These are phyloP conservation scores for Prunella fulvescens DNA, from an alignment of 2,113 vertebrate species.

Conservation along the genomic window DNA sequence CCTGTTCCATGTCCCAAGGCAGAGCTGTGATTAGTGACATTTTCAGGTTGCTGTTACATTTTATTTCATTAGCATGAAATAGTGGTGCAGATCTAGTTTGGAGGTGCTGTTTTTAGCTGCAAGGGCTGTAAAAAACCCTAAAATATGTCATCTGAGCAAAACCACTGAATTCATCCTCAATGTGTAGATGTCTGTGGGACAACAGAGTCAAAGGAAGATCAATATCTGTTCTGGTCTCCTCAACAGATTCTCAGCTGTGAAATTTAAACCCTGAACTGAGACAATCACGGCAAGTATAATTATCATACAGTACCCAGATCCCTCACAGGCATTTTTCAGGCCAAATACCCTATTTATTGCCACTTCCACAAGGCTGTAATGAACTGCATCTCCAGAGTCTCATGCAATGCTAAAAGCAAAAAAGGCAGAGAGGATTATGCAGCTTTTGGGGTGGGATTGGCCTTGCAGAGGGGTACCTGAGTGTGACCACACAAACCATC, in stretches of 20 bases:
- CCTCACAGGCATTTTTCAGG: neutral
- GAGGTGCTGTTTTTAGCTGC: neutral
- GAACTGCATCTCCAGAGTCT: neutral
- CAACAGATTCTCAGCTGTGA: neutral
- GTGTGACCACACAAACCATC: neutral
- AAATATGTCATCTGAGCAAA: neutral
- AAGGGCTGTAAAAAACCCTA: neutral
- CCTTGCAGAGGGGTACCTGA: neutral
- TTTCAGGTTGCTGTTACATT: slow-evolving; percentile 22
- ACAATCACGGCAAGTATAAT: neutral
- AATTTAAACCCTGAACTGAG: neutral
- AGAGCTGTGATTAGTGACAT: neutral
- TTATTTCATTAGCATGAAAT: neutral
- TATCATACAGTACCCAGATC: neutral
- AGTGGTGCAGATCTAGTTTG: neutral
- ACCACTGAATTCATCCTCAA: neutral
- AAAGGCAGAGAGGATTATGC: neutral
- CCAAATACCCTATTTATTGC: neutral
- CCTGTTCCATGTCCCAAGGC: neutral
- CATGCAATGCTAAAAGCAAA: neutral
- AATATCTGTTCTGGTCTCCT: neutral
- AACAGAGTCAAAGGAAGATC: neutral
- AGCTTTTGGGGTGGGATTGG: neutral
- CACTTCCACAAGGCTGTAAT: neutral
- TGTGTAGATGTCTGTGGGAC: neutral